These are phyloP conservation scores for Albula glossodonta DNA, from an alignment of 2,113 vertebrate species.

Conservation along the genomic window DNA sequence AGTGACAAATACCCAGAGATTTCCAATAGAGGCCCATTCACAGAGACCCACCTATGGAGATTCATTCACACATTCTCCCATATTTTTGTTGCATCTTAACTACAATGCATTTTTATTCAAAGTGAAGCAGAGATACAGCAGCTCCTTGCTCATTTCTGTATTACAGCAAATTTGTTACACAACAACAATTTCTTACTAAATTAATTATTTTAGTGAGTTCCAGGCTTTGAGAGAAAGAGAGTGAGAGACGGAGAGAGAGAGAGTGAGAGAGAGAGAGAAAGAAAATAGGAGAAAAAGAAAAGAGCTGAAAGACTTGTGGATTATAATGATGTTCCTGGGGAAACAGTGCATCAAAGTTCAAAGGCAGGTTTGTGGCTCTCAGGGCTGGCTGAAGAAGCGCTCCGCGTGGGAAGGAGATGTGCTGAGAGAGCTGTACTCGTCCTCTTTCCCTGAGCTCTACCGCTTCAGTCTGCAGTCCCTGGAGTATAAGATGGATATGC, in stretches of 20 bases:
- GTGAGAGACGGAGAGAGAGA: background rate
- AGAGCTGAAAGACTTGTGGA: no score
- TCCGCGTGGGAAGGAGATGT: constrained; percentile 76
- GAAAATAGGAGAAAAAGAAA: constrained; percentile 11
- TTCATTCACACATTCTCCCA: no score
- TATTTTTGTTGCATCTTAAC: no score
- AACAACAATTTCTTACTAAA: background rate
- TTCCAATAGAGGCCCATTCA: background rate
- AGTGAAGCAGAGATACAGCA: no score
- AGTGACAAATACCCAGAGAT: no score
- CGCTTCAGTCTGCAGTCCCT: constrained; percentile 80
- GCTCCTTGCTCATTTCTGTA: background rate
- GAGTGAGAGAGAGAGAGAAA: background rate
- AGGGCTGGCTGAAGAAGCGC: constrained; percentile 87
- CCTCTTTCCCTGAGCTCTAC: constrained; percentile 81
- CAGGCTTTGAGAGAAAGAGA: constrained; percentile 7
- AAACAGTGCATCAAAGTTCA: background rate
- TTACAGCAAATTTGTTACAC: background rate
- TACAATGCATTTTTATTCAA: background rate
- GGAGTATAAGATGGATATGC: constrained; percentile 83
- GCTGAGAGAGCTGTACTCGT: constrained; percentile 78
- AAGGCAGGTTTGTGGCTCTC: constrained; percentile 16
- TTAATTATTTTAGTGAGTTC: background rate
- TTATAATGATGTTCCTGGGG: background rate
- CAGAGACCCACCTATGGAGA: background rate